A percentile compares a stretch with the other conserved stretches of the same genome.
These are phyloP conservation scores for Gobionotothen gibberifrons DNA, from an alignment of 2,797 vertebrate species.

Conservation along the genomic window DNA sequence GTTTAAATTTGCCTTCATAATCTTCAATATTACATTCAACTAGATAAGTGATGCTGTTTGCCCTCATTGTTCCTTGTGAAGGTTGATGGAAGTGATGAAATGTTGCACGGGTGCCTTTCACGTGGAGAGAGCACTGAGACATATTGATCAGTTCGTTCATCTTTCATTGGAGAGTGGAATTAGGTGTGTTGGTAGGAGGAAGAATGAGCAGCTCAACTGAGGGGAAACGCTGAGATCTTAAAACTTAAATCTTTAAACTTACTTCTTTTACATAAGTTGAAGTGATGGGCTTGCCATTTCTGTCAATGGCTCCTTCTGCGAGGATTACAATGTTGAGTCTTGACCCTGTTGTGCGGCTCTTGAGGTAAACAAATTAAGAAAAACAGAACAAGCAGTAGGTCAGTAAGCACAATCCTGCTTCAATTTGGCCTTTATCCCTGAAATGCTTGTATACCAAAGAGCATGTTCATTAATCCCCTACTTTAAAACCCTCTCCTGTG, in stretches of 20 bases:
- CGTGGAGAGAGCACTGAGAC: no score
- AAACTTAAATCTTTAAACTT: conserved; percentile 58
- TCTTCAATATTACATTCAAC: background rate
- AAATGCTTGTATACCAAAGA: background rate
- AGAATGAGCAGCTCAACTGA: no score
- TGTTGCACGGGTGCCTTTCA: no score
- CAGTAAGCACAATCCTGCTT: background rate
- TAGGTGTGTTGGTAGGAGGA: no score
- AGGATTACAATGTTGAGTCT: conserved; percentile 96
- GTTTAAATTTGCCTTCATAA: background rate
- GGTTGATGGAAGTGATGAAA: no score
- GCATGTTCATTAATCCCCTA: background rate
- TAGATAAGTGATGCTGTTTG: no score
- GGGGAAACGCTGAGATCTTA: no score
- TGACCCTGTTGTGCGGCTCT: conserved; percentile 92
- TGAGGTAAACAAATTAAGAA: conserved; percentile 46
- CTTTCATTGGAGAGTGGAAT: no score
- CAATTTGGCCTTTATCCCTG: background rate
- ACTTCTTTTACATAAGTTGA: conserved; percentile 93
- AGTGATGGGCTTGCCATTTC: conserved; percentile 87
- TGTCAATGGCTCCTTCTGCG: conserved; percentile 93
- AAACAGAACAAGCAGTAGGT: background rate
- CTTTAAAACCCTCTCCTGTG: background rate
- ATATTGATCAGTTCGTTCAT: no score
- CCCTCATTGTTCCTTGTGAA: no score